Base-by-base conservation (phyloP, 2,888 invertebrate genomes). In the Liopterus haemorrhoidalis region DNA sequence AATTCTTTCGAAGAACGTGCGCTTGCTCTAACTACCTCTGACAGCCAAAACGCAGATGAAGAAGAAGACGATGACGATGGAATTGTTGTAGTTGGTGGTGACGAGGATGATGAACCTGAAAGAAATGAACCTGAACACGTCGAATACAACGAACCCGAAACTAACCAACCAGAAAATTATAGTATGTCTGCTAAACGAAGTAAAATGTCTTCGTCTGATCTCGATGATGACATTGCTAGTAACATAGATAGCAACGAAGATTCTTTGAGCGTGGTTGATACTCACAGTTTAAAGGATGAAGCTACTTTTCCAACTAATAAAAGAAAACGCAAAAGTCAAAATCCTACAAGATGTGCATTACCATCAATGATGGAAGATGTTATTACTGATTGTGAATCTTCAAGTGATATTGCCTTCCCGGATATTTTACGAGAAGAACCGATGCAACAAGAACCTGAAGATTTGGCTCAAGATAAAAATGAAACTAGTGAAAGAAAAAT, bases 281-380 rank as follows among this genome's bases (percentile, higher is more conserved):
- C 71, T 11, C 72, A 72, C 24, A 70, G 71, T 60, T 65, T 60
- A 59, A 77, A 77, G 67, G 76, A 76, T 53, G 76, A 74, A 54
- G 61, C 65, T 31, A 73, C 70, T 49, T 71, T 74, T 19, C 76
- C 78, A 58, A 76, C 81, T n/a, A 80, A 76, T 59, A 85, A 84
- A 60, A 74, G 90, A 42, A 93, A 93, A 67, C 75, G 92, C 19
- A 93, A 93, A 70, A 90, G 83, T 57, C 81, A 87, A 57, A 91
- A 92, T 64, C 92, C 92, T 0, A 88, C 85, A 1, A 77, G 86
- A 50, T 82, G 88, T 61, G 80, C 86, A n/a, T 68, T 78, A 35
- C 70, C 76, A 18, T 64, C 69, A 25, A 68, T 72, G 47, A 69
- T 71, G 48, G 74, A 75, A 31, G 73, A 76, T 41, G 72, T 74